These are phyloP conservation scores for Frankliniella fusca DNA, from an alignment of 2,888 invertebrate species.

Conservation along the genomic window DNA sequence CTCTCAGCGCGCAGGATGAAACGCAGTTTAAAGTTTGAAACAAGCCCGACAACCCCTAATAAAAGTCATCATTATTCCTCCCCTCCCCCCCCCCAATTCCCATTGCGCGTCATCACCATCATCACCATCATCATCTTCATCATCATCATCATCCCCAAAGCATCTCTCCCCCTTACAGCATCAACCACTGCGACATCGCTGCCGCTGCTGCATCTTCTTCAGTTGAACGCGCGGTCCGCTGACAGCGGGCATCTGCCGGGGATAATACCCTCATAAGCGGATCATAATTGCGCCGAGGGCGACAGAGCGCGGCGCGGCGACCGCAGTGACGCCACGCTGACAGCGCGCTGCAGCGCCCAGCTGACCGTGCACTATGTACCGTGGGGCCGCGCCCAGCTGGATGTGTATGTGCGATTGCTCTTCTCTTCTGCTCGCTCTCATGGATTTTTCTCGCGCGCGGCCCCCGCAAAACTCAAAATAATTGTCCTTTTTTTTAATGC, in stretches of 20 bases:
- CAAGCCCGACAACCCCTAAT: slow-evolving; percentile 12
- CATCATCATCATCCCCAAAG: neutral
- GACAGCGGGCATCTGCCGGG: neutral
- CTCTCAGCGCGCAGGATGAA: neutral
- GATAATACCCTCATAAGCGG: slow-evolving; percentile 18
- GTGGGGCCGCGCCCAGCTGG: too few species aligned
- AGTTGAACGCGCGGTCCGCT: neutral
- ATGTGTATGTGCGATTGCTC: too few species aligned
- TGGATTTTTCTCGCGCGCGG: too few species aligned
- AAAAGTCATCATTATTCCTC: slow-evolving; percentile 10
- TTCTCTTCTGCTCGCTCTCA: too few species aligned
- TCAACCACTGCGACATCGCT: neutral
- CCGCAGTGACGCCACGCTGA: neutral
- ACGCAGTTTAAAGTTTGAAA: slow-evolving; percentile 18
- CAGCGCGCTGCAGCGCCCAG: too few species aligned
- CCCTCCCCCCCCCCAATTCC: neutral
- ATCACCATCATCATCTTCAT: neutral
- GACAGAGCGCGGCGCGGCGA: neutral
- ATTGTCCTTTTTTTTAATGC: too few species aligned
- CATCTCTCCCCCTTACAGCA: too few species aligned
- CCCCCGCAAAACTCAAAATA: too few species aligned
- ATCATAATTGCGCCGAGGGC: slow-evolving; percentile 12
- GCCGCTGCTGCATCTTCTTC: neutral
- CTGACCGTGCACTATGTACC: too few species aligned
- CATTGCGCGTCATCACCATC: neutral